Percentiles rank a stretch among this genome's conserved stretches.
phyloP scores from a whole-genome alignment of 2,888 invertebrate species.

The Eilema caniola region DNA sequence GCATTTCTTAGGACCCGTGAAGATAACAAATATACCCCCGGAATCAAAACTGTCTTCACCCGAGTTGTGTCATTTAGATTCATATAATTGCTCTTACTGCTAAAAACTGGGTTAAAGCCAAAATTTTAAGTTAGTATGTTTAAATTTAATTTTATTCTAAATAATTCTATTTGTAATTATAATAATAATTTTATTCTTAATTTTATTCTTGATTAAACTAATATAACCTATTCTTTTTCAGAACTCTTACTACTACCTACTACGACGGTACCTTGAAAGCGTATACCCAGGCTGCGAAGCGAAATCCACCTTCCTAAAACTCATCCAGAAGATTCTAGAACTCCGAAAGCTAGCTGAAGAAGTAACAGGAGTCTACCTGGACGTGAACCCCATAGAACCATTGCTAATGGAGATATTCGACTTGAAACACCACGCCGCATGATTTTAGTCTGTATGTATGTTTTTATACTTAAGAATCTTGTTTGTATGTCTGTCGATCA shows the following conservation, averaged over 20 bases:
- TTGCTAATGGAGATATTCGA: conserved; percentile 98
- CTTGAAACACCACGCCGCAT: conserved; percentile 89
- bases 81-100: too few species aligned
- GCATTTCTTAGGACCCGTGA: too few species aligned
- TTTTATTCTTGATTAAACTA: too few species aligned
- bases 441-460: conserved; percentile 32
- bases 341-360: conserved; percentile 95
- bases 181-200: too few species aligned
- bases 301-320: conserved; percentile 93
- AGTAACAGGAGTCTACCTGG: conserved; percentile 96
- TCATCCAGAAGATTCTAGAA: conserved; percentile 97
- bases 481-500: conserved; percentile 3
- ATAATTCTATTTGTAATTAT: too few species aligned
- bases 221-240: conserved; percentile 79
- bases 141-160: too few species aligned
- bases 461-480: neutral
- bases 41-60: too few species aligned
- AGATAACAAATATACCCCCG: too few species aligned
- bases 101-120: too few species aligned
- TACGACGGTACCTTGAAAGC: conserved; percentile 94
- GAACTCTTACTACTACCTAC: conserved; percentile 96
- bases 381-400: conserved; percentile 98
- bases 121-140: too few species aligned
- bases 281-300: conserved; percentile 95
- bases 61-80: too few species aligned